Conservation (phyloP, 2,888 invertebrate genomes). For the Hermaeophaga mercurialis region DNA sequence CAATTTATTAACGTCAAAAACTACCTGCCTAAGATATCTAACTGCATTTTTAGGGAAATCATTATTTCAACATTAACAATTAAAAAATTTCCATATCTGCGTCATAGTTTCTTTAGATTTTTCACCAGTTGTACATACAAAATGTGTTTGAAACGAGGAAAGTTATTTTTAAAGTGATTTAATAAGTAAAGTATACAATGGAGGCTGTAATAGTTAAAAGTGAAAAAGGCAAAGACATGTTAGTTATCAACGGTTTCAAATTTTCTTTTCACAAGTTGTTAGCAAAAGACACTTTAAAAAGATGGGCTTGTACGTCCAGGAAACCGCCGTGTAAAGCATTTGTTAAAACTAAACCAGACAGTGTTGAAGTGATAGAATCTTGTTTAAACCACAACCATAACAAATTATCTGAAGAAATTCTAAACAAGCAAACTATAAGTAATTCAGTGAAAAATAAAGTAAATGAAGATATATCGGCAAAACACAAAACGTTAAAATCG, state of each 20-base stretch:
- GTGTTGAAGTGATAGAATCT: slow-evolving; percentile 1
- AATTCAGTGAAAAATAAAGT: too few species aligned
- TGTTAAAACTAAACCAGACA: not conserved
- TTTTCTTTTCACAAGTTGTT: not conserved
- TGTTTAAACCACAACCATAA: slow-evolving; percentile 1
- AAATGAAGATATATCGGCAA: too few species aligned
- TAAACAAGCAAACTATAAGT: too few species aligned
- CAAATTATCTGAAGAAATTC: not conserved
- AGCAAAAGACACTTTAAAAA: slow-evolving; percentile 1
- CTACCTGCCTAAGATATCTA: too few species aligned
- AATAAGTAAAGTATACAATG: not conserved
- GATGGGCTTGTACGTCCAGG: not conserved
- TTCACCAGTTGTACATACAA: not conserved
- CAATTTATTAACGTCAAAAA: too few species aligned
- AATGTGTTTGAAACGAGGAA: not conserved
- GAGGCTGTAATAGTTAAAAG: not conserved
- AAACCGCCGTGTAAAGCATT: not conserved
- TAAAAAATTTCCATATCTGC: too few species aligned
- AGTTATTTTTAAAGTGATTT: not conserved
- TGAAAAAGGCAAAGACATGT: slow-evolving; percentile 1
- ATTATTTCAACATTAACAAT: too few species aligned
- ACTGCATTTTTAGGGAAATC: too few species aligned
- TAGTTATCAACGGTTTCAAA: not conserved
- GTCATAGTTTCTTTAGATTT: not conserved
- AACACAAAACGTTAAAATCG: too few species aligned